These are phyloP conservation scores for Glyphotaelius pellucidus DNA, from an alignment of 2,888 invertebrate species.

Conservation along the genomic window DNA sequence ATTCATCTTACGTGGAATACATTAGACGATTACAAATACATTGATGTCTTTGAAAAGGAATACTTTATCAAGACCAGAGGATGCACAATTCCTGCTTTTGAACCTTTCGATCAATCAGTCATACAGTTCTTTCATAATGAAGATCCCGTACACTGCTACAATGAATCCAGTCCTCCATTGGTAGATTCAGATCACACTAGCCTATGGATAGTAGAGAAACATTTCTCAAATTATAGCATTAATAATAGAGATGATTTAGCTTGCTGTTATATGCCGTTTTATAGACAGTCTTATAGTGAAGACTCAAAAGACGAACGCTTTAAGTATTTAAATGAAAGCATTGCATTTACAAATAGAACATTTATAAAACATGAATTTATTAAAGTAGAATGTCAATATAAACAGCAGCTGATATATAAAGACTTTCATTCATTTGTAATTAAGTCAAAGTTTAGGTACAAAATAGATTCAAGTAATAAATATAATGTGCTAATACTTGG, in stretches of 20 bases:
- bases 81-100: slow-evolving; percentile 82
- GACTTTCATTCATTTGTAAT: slow-evolving; percentile 84
- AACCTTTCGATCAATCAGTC: slow-evolving; percentile 79
- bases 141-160: slow-evolving; percentile 75
- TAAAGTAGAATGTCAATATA: slow-evolving; percentile 79
- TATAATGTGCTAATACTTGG: slow-evolving; percentile 88
- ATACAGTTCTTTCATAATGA: slow-evolving; percentile 76
- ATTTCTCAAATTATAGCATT: slow-evolving; percentile 75
- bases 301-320: slow-evolving; percentile 74
- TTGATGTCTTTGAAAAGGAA: slow-evolving; percentile 68
- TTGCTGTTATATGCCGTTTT: slow-evolving; percentile 82
- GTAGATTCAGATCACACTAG: slow-evolving; percentile 79
- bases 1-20: slow-evolving; percentile 66
- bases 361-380: slow-evolving; percentile 81
- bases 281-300: slow-evolving; percentile 74
- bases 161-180: slow-evolving; percentile 75
- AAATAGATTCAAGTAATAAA: slow-evolving; percentile 61
- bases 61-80: slow-evolving; percentile 81
- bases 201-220: slow-evolving; percentile 76
- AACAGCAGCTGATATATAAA: slow-evolving; percentile 77
- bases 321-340: slow-evolving; percentile 74
- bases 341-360: slow-evolving; percentile 73
- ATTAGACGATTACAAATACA: slow-evolving; percentile 67
- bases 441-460: slow-evolving; percentile 69
- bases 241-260: slow-evolving; percentile 72